A percentile compares a stretch with the other conserved stretches of the same genome.
phyloP scores from a whole-genome alignment of 2,888 invertebrate genomes.

The Mesorhabditis spiculigera region DNA sequence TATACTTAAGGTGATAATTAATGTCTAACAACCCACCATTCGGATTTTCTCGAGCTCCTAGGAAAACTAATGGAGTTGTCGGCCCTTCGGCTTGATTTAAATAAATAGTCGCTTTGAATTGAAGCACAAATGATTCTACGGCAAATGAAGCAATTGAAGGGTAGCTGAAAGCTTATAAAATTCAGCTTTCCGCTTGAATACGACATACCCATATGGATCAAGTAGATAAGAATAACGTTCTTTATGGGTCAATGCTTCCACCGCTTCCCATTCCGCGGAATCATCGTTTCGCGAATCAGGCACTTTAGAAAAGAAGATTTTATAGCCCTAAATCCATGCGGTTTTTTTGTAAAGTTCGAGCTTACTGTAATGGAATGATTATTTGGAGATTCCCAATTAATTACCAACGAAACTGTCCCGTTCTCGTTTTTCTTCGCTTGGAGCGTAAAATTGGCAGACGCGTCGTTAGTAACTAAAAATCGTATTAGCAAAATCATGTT shows the following conservation, averaged over 20 bases:
- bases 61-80: neutral
- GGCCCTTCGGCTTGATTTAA: neutral
- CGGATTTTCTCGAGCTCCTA: neutral
- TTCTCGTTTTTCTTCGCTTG: slow-evolving; percentile 1
- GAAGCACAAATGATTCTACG: neutral
- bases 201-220: neutral
- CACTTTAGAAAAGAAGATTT: slow-evolving; percentile 1
- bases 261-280: neutral
- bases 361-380: neutral
- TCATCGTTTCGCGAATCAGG: neutral
- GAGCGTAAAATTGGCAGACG: neutral
- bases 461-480: too few relatives aligned
- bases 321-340: neutral
- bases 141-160: slow-evolving; percentile 2
- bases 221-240: neutral
- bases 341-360: neutral
- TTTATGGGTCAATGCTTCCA: neutral
- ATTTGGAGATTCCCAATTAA: neutral
- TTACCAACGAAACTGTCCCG: neutral
- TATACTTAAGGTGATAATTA: too few relatives aligned
- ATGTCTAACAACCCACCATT: too few relatives aligned
- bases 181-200: neutral
- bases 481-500: too few relatives aligned
- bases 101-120: neutral
- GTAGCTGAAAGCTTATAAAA: slow-evolving; percentile 3